These are phyloP conservation scores for Oceanodroma tethys DNA, from an alignment of 2,113 vertebrate genomes.

Conservation along the genomic window DNA sequence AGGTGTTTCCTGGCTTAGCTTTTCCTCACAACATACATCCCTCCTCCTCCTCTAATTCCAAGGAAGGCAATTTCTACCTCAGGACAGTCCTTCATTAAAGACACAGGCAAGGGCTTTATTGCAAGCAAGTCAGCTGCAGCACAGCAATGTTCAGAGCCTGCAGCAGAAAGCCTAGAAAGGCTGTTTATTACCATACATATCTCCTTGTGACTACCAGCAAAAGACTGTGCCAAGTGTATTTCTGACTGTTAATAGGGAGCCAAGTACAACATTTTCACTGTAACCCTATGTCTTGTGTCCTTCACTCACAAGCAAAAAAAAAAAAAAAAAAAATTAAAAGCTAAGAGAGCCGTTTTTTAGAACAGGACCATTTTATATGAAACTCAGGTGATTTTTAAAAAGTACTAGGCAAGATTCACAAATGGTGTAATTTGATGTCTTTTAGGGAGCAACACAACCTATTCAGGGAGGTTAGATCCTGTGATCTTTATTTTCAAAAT, in stretches of 20 bases:
- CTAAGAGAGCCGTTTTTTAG: neutral
- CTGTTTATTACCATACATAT: neutral
- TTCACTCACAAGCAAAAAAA: neutral
- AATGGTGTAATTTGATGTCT: neutral
- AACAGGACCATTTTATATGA: neutral
- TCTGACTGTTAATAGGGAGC: neutral
- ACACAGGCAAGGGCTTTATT: neutral
- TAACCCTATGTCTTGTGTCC: neutral
- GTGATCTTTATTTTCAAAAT: neutral
- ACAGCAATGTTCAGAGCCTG: neutral
- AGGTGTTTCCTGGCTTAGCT: slow-evolving; percentile 53
- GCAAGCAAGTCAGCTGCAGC: neutral
- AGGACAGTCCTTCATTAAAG: slow-evolving; percentile 9
- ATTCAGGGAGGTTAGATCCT: neutral
- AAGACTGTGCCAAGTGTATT: neutral
- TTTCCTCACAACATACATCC: neutral
- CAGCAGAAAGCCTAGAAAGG: neutral
- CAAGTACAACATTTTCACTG: neutral
- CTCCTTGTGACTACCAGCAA: neutral
- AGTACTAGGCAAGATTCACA: neutral
- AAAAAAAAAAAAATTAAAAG: neutral
- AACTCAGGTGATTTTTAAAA: neutral
- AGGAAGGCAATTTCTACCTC: slow-evolving; percentile 4
- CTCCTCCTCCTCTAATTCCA: slow-evolving; percentile 18
- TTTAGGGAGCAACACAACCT: neutral